These are phyloP conservation scores for Ferrisia virgata DNA, from an alignment of 2,888 invertebrate species.

Conservation along the genomic window DNA sequence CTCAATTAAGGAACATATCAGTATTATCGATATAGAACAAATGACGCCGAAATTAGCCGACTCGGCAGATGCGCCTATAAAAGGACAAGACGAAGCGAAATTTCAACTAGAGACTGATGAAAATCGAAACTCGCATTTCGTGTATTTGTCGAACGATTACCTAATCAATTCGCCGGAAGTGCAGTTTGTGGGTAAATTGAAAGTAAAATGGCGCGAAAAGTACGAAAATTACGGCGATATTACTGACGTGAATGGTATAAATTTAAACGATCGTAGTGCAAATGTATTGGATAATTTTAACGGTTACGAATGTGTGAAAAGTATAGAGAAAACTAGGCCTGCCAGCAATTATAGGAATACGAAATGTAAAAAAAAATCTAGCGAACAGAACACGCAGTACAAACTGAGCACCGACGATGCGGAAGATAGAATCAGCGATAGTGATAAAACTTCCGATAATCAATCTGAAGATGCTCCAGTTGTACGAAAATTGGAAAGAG, in stretches of 20 bases:
- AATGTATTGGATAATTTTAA: background rate
- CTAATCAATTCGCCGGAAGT: background rate
- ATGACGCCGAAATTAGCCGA: background rate
- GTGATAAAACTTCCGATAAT: background rate
- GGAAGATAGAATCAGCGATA: background rate
- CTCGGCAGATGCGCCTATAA: background rate
- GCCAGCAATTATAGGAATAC: background rate
- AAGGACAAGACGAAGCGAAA: background rate
- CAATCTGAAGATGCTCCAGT: slow-evolving; percentile 7
- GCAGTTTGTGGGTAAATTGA: slow-evolving; percentile 2
- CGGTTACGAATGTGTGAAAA: background rate
- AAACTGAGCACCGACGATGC: background rate
- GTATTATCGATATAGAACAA: slow-evolving; percentile 35
- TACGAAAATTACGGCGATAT: slow-evolving; percentile 20
- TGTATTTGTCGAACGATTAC: slow-evolving; percentile 16
- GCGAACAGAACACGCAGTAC: background rate
- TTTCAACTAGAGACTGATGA: background rate
- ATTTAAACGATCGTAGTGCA: background rate
- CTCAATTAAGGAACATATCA: slow-evolving; percentile 33
- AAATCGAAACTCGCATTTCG: slow-evolving; percentile 5
- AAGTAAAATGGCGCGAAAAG: slow-evolving; percentile 26
- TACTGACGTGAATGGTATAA: background rate
- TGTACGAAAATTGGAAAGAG: slow-evolving; percentile 8
- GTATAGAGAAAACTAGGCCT: background rate
- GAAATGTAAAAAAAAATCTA: background rate